Evolutionary conservation across 92 coral and sea anemone species (phyloP).

Genomic region (Parazoanthus swiftii): DNA sequence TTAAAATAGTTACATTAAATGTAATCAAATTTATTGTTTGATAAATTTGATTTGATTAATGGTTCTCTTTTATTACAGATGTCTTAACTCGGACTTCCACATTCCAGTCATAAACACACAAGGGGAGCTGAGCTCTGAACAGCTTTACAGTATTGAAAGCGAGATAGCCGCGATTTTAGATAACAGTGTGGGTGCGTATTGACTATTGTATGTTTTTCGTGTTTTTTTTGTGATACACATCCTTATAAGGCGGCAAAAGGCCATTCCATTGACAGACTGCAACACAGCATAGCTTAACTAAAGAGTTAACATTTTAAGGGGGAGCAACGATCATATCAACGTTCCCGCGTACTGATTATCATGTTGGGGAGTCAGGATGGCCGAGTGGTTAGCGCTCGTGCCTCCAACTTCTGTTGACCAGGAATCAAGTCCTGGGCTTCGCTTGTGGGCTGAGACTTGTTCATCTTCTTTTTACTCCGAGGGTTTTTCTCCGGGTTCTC

Average conservation of each 20-base stretch:
- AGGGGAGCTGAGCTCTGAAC: conserved; percentile 26
- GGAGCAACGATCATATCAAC: neutral
- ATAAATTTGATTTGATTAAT: neutral
- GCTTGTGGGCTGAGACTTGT: too few species aligned
- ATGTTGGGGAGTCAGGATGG: too few species aligned
- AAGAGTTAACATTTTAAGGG: neutral
- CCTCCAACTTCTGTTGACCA: too few species aligned
- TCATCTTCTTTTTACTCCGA: too few species aligned
- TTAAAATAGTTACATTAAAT: neutral
- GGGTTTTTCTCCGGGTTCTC: too few species aligned
- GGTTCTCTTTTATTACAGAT: conserved; percentile 48
- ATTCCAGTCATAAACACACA: conserved; percentile 61
- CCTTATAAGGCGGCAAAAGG: neutral
- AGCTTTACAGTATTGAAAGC: conserved; percentile 50
- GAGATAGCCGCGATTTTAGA: conserved; percentile 51
- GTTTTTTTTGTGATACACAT: neutral
- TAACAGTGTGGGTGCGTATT: conserved; percentile 19
- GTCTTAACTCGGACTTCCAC: conserved; percentile 55
- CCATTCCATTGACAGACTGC: neutral
- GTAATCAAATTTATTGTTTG: too few species aligned
- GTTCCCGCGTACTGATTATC: neutral
- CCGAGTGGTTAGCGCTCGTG: too few species aligned
- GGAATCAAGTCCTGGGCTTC: too few species aligned
- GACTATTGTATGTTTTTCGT: neutral
- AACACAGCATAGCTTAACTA: neutral